Evolutionary conservation across 2,797 vertebrate genomes (phyloP).

Genomic region (Sebastes trivittatus): DNA sequence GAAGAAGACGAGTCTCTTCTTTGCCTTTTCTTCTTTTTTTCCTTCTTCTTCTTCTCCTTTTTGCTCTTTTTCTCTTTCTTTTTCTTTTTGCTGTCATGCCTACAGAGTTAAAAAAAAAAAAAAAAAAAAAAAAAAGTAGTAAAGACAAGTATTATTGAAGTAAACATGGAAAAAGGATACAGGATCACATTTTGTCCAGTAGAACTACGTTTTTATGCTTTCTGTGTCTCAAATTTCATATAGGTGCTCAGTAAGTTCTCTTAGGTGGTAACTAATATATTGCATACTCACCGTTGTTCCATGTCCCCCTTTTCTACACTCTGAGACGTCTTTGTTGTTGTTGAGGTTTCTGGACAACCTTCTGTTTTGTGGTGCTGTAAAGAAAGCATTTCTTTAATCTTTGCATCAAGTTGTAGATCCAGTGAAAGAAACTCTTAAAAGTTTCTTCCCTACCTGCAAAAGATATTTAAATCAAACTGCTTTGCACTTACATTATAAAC

Average conservation of each 20-base stretch:
- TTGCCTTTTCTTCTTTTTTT: slow-evolving; percentile 82
- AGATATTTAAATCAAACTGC: background rate
- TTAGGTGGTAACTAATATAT: background rate
- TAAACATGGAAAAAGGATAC: background rate
- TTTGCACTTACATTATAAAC: background rate
- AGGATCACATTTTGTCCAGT: background rate
- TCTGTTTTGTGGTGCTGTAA: slow-evolving; percentile 80
- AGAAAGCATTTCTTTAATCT: slow-evolving; percentile 14
- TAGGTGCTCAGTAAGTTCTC: background rate
- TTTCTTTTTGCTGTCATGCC: slow-evolving; percentile 83
- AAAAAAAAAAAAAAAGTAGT: too few relatives aligned
- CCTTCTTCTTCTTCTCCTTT: slow-evolving; percentile 88
- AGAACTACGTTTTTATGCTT: accelerated
- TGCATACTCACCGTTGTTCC: slow-evolving; percentile 59
- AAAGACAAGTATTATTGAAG: background rate
- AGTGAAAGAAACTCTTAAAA: background rate
- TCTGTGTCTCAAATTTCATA: background rate
- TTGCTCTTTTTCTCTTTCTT: slow-evolving; percentile 90
- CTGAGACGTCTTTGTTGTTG: slow-evolving; percentile 43
- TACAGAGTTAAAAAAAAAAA: slow-evolving; percentile 26
- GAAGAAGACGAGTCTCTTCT: slow-evolving; percentile 68
- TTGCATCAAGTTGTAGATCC: background rate
- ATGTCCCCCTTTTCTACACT: slow-evolving; percentile 33
- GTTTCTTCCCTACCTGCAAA: background rate
- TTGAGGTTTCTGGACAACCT: slow-evolving; percentile 49